Evolutionary conservation across 2,888 invertebrate genomes (phyloP), one percentile per base, ranked within the genome.

Genomic region (Lutraria lutraria): DNA sequence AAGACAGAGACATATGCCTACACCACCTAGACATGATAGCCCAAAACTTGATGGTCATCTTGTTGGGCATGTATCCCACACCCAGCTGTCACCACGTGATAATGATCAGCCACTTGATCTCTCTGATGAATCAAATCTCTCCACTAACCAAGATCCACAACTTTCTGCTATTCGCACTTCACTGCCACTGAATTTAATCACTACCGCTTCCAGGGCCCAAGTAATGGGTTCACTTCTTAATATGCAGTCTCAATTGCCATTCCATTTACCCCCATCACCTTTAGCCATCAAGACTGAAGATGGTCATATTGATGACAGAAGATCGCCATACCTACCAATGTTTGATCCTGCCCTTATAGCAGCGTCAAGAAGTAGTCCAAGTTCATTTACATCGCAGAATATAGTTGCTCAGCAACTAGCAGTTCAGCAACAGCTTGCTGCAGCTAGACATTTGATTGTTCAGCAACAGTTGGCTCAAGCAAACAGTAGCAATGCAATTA

Each of bases 371-470:
- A 89, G 85, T 54, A 89, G 89, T 88, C 91, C 88, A 25, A 85
- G 85, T 79, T 88, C 88, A 54, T 83, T 92, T 54, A 87, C 87
- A 10, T 88, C 87, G 54, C 89, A 90, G 76, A 90, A 86, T 81
- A 85, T 91, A 15, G 86, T 87, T 25, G 91, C 90, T 6, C 92
- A 92, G 89, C 90, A 90, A 56, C 52, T 85, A 34, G 92, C 89
- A 15, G 79, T 88, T 63, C 87, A 86, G 43, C 90, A 92, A 81
- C 92, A 92, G 79, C 81, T 92, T 54, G 90, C 90, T 12, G 90
- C 90, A 13, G 92, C 90, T 15, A 90, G 94, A 88, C 94, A 94
- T 52, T 90, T 94, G 88, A 94, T 94, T 43, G 94, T 93, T 31
- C 92, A 93, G 85, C 93, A 92, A 43, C 91, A 90, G 54, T 83